Base-by-base conservation (phyloP, 2,113 vertebrate species). In the Lucifuga dentata region DNA sequence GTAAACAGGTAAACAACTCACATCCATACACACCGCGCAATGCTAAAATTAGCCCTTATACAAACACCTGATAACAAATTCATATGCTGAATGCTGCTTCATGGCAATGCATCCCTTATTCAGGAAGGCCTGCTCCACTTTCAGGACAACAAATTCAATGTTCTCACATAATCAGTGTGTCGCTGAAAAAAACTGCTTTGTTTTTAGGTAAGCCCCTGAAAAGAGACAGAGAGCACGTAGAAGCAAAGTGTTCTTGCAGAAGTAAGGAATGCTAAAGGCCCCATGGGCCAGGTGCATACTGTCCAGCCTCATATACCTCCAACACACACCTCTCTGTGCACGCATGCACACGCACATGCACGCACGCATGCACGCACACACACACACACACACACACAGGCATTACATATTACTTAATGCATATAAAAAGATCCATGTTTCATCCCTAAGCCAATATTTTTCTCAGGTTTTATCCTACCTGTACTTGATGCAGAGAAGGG, bases 401-500 rank as follows among this genome's bases (percentile, higher is more conserved):
- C 32, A 69, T 51, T 24, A 19, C 52, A 33, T 7, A 73, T 24
- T 26, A 60, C 76, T 56, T 11, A 48, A 62, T 59, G 60, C 24
- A 68, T 11, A 43, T 11, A 49, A 48, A 56, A 48, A 53, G 12
- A 68, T 24, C 11, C 20, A 15, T 10, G 13, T 57, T 68, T 65
- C 5, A 55, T n/a, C 24, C 16, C 50, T 43, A 7, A 59, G 15
- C 26, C 17, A 73, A 11, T 11, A 67, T 16, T 52, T 16, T 52
- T 36, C 51, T 20, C 23, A 57, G 20, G 21, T 52, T 57, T 20
- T 64, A 49, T 80, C 91, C 78, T 92, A 93, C 92, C 92, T 92
- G 91, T 90, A 91, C 63, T 87, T 90, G 73, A 87, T 65, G 91
- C 90, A 91, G 89, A 93, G 88, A 49, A 92, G 70, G 62, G 90